Conservation (phyloP, 2,113 vertebrate species). For the Rissa tridactyla region DNA sequence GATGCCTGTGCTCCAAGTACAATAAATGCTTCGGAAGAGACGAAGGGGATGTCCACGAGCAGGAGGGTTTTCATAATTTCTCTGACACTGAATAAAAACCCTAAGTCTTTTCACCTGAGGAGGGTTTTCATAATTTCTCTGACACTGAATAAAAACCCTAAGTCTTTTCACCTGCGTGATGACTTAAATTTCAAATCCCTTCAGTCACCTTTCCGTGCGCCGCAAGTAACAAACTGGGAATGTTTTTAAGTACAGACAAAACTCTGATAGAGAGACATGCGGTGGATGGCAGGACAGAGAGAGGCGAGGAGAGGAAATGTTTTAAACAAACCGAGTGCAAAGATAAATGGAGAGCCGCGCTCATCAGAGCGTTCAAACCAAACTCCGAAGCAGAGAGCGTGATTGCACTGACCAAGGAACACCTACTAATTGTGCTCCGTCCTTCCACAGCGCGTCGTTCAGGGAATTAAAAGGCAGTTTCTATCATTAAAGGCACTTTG, state of each 20-base stretch:
- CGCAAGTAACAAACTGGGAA: background rate
- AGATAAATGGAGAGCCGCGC: fast-evolving
- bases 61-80: background rate
- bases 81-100: background rate
- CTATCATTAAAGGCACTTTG: background rate
- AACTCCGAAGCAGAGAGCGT: background rate
- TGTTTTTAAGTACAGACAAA: background rate
- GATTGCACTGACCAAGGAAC: background rate
- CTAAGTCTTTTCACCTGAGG: too few species aligned
- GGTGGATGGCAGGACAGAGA: background rate
- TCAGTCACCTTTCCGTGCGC: fast-evolving
- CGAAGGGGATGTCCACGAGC: background rate
- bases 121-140: background rate
- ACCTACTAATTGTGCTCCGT: background rate
- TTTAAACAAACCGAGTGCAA: background rate
- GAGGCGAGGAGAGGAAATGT: background rate
- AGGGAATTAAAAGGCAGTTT: background rate
- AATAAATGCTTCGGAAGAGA: background rate
- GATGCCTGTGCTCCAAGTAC: fast-evolving
- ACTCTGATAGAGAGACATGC: too few species aligned
- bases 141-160: background rate
- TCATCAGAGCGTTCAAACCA: fast-evolving
- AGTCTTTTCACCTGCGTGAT: background rate
- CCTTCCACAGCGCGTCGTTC: fast-evolving
- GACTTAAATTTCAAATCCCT: background rate